Conservation (phyloP, 2,113 vertebrate species). For the Charina bottae region DNA sequence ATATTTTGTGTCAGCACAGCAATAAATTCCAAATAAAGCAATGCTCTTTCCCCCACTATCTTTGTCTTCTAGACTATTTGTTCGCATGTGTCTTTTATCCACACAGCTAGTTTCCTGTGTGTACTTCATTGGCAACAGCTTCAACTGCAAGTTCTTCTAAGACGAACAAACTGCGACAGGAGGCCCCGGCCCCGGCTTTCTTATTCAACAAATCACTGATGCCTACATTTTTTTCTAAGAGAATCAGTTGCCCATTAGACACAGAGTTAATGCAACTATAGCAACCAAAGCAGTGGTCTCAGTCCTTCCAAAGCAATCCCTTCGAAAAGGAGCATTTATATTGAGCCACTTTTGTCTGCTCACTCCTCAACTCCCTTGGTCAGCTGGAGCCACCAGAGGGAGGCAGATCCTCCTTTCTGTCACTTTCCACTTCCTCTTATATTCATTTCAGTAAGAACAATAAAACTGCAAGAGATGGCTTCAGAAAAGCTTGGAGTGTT, state of each 20-base stretch:
- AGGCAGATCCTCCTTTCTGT: neutral
- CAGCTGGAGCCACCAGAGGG: conserved; percentile 4
- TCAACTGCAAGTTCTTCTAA: neutral
- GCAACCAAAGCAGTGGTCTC: neutral
- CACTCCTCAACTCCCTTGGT: neutral
- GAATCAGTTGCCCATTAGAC: neutral
- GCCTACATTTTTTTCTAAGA: neutral
- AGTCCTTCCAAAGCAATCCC: neutral
- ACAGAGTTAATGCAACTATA: neutral
- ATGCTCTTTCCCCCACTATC: neutral
- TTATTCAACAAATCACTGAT: neutral
- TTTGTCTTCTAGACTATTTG: neutral
- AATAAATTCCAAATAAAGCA: neutral
- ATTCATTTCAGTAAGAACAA: neutral
- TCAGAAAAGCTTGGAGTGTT: neutral
- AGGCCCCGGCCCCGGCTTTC: neutral
- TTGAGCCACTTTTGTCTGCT: neutral
- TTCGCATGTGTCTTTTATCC: neutral
- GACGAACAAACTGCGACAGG: neutral
- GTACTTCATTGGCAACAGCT: neutral
- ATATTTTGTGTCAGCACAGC: neutral
- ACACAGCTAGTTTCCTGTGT: neutral
- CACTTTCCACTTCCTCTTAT: neutral
- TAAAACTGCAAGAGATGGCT: neutral
- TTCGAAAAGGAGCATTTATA: conserved; percentile 7